Conservation (phyloP, 2,797 vertebrate species). For the Neosilurus hyrtlii region DNA sequence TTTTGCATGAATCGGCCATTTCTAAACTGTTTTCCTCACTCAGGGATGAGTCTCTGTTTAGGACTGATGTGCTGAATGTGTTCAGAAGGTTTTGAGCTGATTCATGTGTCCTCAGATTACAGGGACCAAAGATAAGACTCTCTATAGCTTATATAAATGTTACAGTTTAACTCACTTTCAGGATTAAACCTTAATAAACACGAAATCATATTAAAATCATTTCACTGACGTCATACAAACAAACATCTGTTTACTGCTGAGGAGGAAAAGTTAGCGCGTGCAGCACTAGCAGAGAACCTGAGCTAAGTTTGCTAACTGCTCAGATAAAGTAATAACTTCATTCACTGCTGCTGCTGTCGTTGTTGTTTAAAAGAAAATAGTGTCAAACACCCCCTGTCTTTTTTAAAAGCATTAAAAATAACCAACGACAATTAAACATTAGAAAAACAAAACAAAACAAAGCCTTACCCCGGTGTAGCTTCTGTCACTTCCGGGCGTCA, state of each 20-base stretch:
- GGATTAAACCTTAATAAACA: not conserved
- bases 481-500: constrained; percentile 23
- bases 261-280: not conserved
- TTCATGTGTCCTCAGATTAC: no score
- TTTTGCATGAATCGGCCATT: no score
- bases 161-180: no score
- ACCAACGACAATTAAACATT: not conserved
- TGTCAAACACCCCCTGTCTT: not conserved
- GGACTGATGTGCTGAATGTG: no score
- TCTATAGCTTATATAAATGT: no score
- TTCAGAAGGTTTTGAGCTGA: no score
- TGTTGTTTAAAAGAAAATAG: not conserved
- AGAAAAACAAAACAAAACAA: constrained; percentile 2
- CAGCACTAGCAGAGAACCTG: not conserved
- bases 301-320: not conserved
- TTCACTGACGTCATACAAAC: not conserved
- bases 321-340: no score
- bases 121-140: no score
- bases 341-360: no score
- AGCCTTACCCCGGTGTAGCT: not conserved
- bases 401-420: no score
- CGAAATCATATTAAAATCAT: not conserved
- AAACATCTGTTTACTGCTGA: not conserved
- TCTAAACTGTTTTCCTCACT: no score
- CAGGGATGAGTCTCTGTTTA: no score